Percentiles rank a stretch among this genome's conserved stretches.
Evolutionary conservation across 1,140 invertebrate genomes (phyloP).

Genomic region (Drosophila sulfurigaster): DNA sequence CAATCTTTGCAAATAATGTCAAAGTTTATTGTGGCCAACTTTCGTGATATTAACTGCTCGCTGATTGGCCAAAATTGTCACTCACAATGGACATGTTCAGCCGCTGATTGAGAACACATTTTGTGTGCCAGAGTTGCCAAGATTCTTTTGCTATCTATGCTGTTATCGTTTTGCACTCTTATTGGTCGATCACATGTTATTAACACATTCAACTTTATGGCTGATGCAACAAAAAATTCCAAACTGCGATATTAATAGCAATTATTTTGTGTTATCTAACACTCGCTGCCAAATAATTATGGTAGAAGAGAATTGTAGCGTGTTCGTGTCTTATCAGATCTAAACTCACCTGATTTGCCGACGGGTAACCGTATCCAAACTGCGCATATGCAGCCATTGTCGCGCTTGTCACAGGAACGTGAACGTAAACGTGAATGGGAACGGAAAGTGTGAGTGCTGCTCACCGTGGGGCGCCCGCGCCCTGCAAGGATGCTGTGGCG

Average conservation of each 20-base stretch:
- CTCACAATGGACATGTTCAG: too few species aligned
- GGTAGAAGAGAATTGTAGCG: not conserved
- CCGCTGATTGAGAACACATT: not conserved
- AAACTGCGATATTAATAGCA: not conserved
- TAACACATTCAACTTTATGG: not conserved
- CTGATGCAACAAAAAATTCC: not conserved
- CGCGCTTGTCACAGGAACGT: conserved; percentile 22
- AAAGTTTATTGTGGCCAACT: too few species aligned
- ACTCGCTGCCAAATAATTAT: not conserved
- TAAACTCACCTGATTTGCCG: conserved; percentile 80
- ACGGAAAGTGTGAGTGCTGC: conserved; percentile 43
- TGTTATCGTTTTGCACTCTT: conserved; percentile 1
- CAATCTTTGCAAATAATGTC: not conserved
- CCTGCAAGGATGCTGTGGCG: conserved; percentile 44
- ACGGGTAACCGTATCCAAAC: conserved; percentile 84
- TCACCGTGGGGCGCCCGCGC: conserved; percentile 61
- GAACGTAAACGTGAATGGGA: conserved; percentile 26
- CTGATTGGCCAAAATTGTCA: too few species aligned
- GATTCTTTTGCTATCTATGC: not conserved
- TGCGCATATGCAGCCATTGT: conserved; percentile 84
- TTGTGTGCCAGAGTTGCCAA: not conserved
- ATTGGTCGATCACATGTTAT: conserved; percentile 4
- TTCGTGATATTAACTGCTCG: too few species aligned
- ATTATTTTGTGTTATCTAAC: not conserved
- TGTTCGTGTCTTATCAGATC: not conserved